Evolutionary conservation across 1,140 invertebrate genomes (phyloP).

Genomic region (Drepana arcuata): DNA sequence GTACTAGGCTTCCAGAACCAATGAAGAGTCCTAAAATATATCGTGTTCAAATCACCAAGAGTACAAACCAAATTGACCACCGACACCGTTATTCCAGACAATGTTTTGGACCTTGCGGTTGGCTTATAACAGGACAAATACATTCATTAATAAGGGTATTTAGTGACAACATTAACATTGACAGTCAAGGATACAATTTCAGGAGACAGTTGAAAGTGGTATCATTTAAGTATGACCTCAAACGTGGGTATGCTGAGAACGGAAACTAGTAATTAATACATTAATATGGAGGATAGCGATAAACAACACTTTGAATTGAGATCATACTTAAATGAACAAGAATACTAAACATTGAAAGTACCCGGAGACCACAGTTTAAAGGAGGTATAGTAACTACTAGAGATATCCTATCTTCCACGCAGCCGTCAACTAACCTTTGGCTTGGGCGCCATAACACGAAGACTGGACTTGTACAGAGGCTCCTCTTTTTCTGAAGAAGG

Average conservation of each 20-base stretch:
- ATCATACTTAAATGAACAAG: background rate
- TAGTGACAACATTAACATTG: too few relatives aligned
- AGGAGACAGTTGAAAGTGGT: too few relatives aligned
- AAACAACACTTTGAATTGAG: too few relatives aligned
- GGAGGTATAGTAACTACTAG: constrained; percentile 43
- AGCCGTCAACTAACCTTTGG: constrained; percentile 59
- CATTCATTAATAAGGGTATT: constrained; percentile 28
- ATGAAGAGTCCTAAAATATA: too few relatives aligned
- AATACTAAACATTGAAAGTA: constrained; percentile 22
- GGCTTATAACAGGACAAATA: constrained; percentile 59
- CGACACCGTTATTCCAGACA: constrained; percentile 64
- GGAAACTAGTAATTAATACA: too few relatives aligned
- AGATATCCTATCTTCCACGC: constrained; percentile 18
- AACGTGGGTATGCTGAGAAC: too few relatives aligned
- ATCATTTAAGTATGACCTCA: too few relatives aligned
- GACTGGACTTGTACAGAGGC: constrained; percentile 66
- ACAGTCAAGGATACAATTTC: too few relatives aligned
- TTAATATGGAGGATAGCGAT: too few relatives aligned
- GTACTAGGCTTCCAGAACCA: constrained; percentile 34
- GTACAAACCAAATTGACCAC: constrained; percentile 70
- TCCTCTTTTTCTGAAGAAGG: constrained; percentile 55
- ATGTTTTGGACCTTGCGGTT: constrained; percentile 57
- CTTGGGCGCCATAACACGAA: constrained; percentile 45
- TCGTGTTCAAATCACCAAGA: too few relatives aligned
- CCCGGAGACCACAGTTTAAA: constrained; percentile 24